phyloP scores from a whole-genome alignment of 2,113 vertebrate genomes.

The Ameiurus melas region DNA sequence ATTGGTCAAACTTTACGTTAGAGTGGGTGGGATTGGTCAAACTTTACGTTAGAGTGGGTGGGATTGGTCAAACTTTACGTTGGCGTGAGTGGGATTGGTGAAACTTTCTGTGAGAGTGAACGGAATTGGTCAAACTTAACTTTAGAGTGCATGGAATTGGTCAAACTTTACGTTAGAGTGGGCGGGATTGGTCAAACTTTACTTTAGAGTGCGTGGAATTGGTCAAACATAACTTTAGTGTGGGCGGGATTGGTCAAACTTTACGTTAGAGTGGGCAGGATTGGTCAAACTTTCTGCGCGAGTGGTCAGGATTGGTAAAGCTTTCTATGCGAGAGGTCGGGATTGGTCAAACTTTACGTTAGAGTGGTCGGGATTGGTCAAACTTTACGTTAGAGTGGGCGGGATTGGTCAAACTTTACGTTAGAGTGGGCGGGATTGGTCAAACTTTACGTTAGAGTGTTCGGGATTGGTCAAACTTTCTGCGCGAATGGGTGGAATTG shows the following conservation, averaged over 20 bases:
- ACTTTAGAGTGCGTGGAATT: not conserved
- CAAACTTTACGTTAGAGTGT: not conserved
- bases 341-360: not conserved
- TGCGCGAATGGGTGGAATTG: not conserved
- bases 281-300: not conserved
- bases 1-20: too few relatives aligned
- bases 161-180: not conserved
- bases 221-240: not conserved
- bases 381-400: not conserved
- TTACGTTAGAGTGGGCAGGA: not conserved
- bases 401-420: too few relatives aligned
- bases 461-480: not conserved
- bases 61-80: too few relatives aligned
- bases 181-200: not conserved
- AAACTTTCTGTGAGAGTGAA: too few relatives aligned
- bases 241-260: not conserved
- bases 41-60: too few relatives aligned
- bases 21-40: too few relatives aligned
- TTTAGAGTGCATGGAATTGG: not conserved
- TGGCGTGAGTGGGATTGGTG: too few relatives aligned
- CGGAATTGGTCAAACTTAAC: not conserved
- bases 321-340: not conserved
- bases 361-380: not conserved
- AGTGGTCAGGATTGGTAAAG: not conserved
- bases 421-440: not conserved